Evolutionary conservation across 2,797 vertebrate species (phyloP).

Genomic region (Xyrichtys novacula): DNA sequence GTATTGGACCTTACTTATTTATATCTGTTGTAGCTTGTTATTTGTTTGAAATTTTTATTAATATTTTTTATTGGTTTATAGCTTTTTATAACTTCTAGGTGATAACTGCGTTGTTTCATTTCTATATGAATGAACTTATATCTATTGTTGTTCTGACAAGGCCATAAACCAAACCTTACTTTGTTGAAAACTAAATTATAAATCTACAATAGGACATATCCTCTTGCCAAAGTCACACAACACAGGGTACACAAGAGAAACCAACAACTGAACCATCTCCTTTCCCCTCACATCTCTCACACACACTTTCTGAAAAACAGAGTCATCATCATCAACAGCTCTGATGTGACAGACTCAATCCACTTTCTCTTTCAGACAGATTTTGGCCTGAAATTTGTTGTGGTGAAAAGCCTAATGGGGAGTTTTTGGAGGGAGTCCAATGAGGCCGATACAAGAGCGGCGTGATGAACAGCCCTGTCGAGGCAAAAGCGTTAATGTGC

Average conservation of each 20-base stretch:
- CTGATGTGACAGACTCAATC: constrained; percentile 10
- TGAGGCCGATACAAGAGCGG: constrained; percentile 45
- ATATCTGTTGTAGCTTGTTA: too few relatives aligned
- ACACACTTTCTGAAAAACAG: neutral
- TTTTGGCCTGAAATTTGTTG: constrained; percentile 39
- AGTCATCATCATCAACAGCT: constrained; percentile 14
- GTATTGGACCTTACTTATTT: too few relatives aligned
- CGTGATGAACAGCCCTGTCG: constrained; percentile 73
- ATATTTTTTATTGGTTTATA: too few relatives aligned
- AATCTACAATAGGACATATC: neutral
- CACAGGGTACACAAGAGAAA: neutral
- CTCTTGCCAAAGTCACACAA: neutral
- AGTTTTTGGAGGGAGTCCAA: constrained; percentile 71
- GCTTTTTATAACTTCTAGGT: too few relatives aligned
- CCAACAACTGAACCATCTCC: neutral
- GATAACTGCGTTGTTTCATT: too few relatives aligned
- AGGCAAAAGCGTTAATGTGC: constrained; percentile 65
- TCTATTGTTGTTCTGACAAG: too few relatives aligned
- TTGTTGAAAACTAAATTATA: too few relatives aligned
- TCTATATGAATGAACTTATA: too few relatives aligned
- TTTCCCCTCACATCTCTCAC: neutral
- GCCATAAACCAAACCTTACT: too few relatives aligned
- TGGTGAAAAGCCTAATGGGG: constrained; percentile 26
- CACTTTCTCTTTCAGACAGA: constrained; percentile 27
- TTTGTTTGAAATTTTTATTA: too few relatives aligned